Evolutionary conservation across 2,888 invertebrate species (phyloP), one percentile per base, ranked within the genome.

Genomic region (Drosophila antonietae): DNA sequence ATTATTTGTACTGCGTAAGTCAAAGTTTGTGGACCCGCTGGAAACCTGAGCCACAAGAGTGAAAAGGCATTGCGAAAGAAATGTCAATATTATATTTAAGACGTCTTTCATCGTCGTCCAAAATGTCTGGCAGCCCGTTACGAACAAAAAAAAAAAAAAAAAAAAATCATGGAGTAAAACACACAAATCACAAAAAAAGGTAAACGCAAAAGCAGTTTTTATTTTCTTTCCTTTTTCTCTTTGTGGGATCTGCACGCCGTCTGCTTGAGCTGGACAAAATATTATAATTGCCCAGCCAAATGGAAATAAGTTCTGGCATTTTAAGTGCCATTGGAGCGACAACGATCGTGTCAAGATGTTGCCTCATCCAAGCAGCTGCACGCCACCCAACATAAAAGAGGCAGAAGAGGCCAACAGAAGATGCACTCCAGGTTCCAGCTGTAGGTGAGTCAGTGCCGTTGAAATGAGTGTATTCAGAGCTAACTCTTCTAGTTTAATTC

Each of bases 261-360:
- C 49, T 23, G 51, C 9, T 15, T 43, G 69, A 28, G 53, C 35
- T 43, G 61, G 80, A 82, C 78, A 81, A 86, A 88, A 86, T 90
- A 89, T 89, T 89, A 87, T 87, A 89, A 90, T 88, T 90, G 90
- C 80, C 79, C 89, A 88, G 75, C 88, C 78, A 85, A 86, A 89
- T 89, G 90, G 84, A 86, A 90, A 85, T 88, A 82, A 90, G 90
- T 84, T 82, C 77, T 83, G 84, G 83, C 83, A 78, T 85, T 68
- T 83, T 82, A 88, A 86, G 82, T 84, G 88, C 80, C 83, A 83
- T 79, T 74, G 71, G 65, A 73, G 74, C 75, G 71, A 76, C 83
- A 71, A 72, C 66, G 68, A 73, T 78, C 70, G 70, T 73, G 68
- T 75, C 72, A 73, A 78, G 78, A 82, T 72, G 82, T 67, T 80